Evolutionary conservation across 2,888 invertebrate genomes (phyloP), one percentile per base, ranked within the genome.

Genomic region (Tenthredo distinguenda): DNA sequence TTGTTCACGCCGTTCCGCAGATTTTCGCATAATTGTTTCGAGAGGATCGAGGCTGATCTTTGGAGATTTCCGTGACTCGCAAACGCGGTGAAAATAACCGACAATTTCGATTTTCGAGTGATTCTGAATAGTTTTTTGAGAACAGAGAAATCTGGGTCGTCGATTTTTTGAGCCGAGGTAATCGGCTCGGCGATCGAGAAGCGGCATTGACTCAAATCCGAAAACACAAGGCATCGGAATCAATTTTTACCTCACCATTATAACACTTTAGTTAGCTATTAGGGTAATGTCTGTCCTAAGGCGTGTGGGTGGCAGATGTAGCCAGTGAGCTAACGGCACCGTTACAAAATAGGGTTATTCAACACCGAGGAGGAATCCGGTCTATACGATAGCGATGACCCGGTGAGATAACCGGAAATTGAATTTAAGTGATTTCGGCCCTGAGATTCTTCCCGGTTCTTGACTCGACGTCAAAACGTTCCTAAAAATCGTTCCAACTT

Each of bases 231-330:
- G 81, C 21, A 62, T 47, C 31, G 31, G 21, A 83, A 83, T 83
- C 83, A 83, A 83, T 83, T 83, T 83, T 10, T 34, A 62, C 77
- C 77, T 68, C 68, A 62, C 21, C 62, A 81, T 83, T 68, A 47
- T 83, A 83, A 83, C 83, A 68, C 83, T 83, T 83, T 83, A 83
- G 68, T 83, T 68, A 83, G 89, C 91, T 89, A 91, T 92, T 92
- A 92, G 90, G 91, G 91, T 92, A 90, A 92, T 92, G 90, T 87
- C 89, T 90, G 91, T 91, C 90, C 91, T 90, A 90, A 90, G 91
- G 91, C 90, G 88, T 89, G 91, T 91, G 91, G 91, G 91, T 91
- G 92, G 92, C 92, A 91, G 92, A 91, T 92, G 92, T 34, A 21
- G 65, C 71, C 71, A 15, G 50, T 83, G 83, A 65, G 65, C 68